Evolutionary conservation across 2,113 vertebrate species (phyloP), one percentile per base, ranked within the genome.

Genomic region (Alces alces): DNA sequence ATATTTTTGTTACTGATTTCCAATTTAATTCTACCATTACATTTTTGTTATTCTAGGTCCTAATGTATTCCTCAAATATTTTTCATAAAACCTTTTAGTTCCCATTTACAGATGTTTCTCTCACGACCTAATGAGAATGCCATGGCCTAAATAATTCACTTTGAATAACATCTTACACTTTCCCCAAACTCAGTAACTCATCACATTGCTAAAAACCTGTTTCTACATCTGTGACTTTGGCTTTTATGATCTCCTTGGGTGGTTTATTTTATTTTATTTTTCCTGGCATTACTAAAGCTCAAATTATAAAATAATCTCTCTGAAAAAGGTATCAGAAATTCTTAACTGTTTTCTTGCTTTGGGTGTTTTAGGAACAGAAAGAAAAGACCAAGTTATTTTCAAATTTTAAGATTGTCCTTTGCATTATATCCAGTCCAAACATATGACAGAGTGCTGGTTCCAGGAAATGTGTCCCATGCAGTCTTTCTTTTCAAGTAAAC

Each of bases 171-270:
- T 91, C 58, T 73, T 79, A 36, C 52, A 87, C 91, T 97, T 97
- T 97, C 45, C 15, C 57, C 39, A 85, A 80, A 86, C 30, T 86
- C 61, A 66, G 52, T 88, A 96, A 94, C 50, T 25, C 66, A 79
- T 94, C 78, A 73, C 30, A 83, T 36, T 36, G 23, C 55, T 82
- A n/a, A 94, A 61, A 79, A 57, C 88, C 50, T 95, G 90, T 80
- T 96, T 96, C 95, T 84, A 57, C 95, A 95, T 92, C 96, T 98
- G 96, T 86, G 58, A 80, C 25, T 86, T 82, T 15, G 30, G 82
- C 25, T 64, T 96, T 92, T 95, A 55, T 94, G 95, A 96, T 98
- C 96, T 98, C 45, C 92, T 86, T 98, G 97, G 90, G 97, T 98
- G 97, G 97, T 21, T 96, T 17, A 9, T 45, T 78, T 43, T 73